Evolutionary conservation across 2,888 invertebrate species (phyloP).

Genomic region (Aphidius colemani): DNA sequence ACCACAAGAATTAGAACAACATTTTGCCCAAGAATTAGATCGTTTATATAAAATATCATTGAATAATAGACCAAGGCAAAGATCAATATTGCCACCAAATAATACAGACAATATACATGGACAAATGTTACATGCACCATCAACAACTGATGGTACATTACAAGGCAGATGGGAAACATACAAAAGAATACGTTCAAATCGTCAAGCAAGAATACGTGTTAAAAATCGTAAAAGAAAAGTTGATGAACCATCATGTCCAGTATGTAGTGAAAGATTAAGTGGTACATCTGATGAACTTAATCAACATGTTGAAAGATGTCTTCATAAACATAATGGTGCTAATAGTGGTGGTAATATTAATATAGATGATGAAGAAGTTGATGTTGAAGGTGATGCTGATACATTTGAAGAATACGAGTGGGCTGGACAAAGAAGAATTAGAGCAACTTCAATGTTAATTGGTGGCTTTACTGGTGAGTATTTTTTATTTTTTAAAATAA

Average conservation of each 20-base stretch:
- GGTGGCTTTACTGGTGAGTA: constrained; percentile 67
- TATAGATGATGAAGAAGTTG: constrained; percentile 76
- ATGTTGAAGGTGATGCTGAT: constrained; percentile 72
- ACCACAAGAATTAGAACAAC: constrained; percentile 81
- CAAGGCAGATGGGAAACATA: constrained; percentile 75
- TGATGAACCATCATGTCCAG: constrained; percentile 76
- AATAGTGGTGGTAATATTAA: constrained; percentile 65
- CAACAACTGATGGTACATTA: constrained; percentile 60
- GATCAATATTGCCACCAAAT: constrained; percentile 58
- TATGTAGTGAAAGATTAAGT: constrained; percentile 73
- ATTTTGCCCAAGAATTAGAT: constrained; percentile 80
- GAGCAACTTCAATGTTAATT: constrained; percentile 73
- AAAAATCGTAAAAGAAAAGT: constrained; percentile 72
- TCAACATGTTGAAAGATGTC: constrained; percentile 74
- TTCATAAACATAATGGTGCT: constrained; percentile 63
- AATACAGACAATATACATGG: constrained; percentile 54
- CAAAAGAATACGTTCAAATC: constrained; percentile 74
- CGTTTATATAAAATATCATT: constrained; percentile 67
- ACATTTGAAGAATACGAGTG: constrained; percentile 86
- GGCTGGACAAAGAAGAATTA: constrained; percentile 85
- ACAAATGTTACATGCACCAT: constrained; percentile 57
- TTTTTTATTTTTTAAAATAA: constrained; percentile 13
- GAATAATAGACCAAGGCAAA: constrained; percentile 49
- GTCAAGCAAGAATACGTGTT: constrained; percentile 65
- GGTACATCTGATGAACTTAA: constrained; percentile 72